Conservation (phyloP, 1,140 invertebrate species). For the Zophobas atratus region DNA sequence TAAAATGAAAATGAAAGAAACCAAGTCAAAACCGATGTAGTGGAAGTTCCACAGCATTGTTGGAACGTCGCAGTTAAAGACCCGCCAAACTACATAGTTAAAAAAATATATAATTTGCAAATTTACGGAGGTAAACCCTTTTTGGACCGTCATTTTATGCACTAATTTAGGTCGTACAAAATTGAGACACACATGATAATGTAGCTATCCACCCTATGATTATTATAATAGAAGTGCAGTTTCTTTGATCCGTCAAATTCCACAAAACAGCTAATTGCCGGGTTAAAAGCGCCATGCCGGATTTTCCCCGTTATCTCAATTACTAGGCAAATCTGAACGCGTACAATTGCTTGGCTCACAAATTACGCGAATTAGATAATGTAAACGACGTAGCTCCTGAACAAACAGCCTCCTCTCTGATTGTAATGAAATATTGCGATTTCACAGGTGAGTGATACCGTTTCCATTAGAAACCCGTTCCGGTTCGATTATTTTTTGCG, state of each 20-base stretch:
- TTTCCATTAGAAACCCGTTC: background rate
- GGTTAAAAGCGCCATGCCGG: background rate
- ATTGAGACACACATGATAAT: too few relatives aligned
- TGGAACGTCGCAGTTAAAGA: too few relatives aligned
- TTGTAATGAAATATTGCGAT: conserved; percentile 40
- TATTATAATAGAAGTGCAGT: background rate
- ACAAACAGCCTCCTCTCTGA: conserved; percentile 27
- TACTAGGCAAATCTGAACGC: conserved; percentile 31
- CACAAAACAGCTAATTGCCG: conserved; percentile 5
- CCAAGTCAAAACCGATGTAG: too few relatives aligned
- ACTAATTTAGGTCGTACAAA: too few relatives aligned
- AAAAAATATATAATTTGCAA: too few relatives aligned
- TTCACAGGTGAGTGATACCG: conserved; percentile 8
- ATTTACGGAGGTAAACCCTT: too few relatives aligned
- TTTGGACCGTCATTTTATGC: too few relatives aligned
- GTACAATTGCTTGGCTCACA: conserved; percentile 32
- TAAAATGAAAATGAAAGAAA: too few relatives aligned
- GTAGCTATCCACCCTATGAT: background rate
- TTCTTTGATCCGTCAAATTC: background rate
- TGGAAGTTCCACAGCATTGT: too few relatives aligned
- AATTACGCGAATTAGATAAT: conserved; percentile 46
- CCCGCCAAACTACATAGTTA: too few relatives aligned
- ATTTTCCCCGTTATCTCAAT: conserved; percentile 28
- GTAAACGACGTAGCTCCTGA: conserved; percentile 30
- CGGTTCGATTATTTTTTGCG: conserved; percentile 19